Evolutionary conservation across 2,888 invertebrate species (phyloP), one percentile per base, ranked within the genome.

Genomic region (Agapostemon virescens): DNA sequence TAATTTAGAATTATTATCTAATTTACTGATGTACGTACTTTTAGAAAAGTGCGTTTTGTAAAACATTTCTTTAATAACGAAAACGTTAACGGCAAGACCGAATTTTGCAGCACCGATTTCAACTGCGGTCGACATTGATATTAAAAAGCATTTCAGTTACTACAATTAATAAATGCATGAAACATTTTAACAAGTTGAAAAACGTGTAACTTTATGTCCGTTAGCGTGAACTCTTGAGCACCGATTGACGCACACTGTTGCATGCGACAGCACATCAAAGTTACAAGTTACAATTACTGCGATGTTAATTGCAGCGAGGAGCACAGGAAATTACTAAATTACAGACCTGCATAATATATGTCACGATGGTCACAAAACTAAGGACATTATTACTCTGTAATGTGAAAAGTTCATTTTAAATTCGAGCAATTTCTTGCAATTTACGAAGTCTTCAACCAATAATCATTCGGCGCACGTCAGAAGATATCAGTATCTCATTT

Each of bases 161-260:
- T 69, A 40, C 15, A 23, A 33, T 69, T 69, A 52, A 72, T 78
- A 78, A 80, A 72, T 26, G 15, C 1, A 26, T 80, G 66, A 78
- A 72, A 69, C 72, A 68, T 36, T 78, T 80, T 80, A 78, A 80
- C 30, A 78, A 73, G 58, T 69, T 68, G 33, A 64, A 66, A 45
- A 78, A 72, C 52, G 61, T 36, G 52, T 42, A 67, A 77, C 71
- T 63, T 79, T 42, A 30, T 52, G 67, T 36, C 79, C 52, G 15
- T 69, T 77, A 67, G 17, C 38, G 71, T 63, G 63, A 79, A 71
- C 68, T 45, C 68, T 55, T 75, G 68, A 49, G 30, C 68, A 45
- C 55, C 69, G 30, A 66, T 55, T 73, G 73, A 61, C 73, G 58
- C 49, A 69, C 64, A 67, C 36, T 40, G 67, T 69, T 38, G 58